Percentiles rank a stretch among this genome's conserved stretches.
phyloP scores from a whole-genome alignment of 2,888 invertebrate species.

The Drosophila algonquin region DNA sequence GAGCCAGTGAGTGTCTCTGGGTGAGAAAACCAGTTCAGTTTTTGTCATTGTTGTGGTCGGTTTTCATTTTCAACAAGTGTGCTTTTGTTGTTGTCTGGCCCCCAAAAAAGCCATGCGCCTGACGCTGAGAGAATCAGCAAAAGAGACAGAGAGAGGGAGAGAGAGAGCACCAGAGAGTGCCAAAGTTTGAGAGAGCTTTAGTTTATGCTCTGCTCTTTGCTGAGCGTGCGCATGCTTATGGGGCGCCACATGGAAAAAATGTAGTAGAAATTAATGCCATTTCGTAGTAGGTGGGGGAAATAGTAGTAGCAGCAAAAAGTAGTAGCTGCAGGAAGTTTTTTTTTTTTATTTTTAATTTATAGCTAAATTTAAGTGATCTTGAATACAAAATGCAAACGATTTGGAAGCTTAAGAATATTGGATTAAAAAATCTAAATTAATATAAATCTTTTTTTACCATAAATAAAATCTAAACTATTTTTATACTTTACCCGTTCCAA shows the following conservation, averaged over 20 bases:
- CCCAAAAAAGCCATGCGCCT: slow-evolving; percentile 59
- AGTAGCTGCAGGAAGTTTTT: neutral
- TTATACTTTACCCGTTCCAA: neutral
- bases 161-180: slow-evolving; percentile 7
- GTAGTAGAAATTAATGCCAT: slow-evolving; percentile 47
- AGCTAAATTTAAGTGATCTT: neutral
- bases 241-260: slow-evolving; percentile 27
- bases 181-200: slow-evolving; percentile 16
- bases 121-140: slow-evolving; percentile 8
- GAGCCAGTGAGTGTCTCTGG: neutral
- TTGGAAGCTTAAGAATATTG: too few species aligned
- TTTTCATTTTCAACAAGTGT: slow-evolving; percentile 81
- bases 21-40: slow-evolving; percentile 66
- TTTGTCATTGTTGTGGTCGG: slow-evolving; percentile 49
- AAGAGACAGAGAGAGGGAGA: slow-evolving; percentile 6
- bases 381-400: neutral
- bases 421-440: neutral
- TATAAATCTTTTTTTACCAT: neutral
- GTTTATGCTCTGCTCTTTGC: slow-evolving; percentile 58
- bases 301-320: slow-evolving; percentile 7
- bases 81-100: slow-evolving; percentile 74
- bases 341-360: neutral
- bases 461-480: neutral
- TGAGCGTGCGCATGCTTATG: slow-evolving; percentile 41
- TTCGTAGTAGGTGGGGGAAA: slow-evolving; percentile 59